Conservation (phyloP, 2,797 vertebrate genomes). For the Liasis olivaceus region DNA sequence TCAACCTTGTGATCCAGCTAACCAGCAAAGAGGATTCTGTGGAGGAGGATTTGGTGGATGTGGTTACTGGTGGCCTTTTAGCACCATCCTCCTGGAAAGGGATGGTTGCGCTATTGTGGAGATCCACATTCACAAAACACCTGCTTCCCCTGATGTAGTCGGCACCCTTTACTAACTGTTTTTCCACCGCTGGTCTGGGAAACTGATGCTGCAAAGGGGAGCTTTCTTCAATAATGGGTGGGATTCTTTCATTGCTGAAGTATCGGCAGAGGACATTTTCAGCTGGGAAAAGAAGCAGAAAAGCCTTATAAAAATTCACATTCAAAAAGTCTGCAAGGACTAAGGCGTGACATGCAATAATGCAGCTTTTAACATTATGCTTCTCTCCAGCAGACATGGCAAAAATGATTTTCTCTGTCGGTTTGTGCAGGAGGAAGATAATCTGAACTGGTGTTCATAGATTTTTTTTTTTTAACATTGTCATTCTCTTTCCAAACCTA, state of each 20-base stretch:
- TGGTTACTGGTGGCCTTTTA: constrained; percentile 71
- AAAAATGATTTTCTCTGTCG: not conserved
- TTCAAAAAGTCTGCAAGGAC: not conserved
- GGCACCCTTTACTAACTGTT: constrained; percentile 82
- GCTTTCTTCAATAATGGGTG: constrained; percentile 86
- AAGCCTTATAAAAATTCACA: not conserved
- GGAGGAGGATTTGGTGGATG: constrained; percentile 77
- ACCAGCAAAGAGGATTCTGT: constrained; percentile 86
- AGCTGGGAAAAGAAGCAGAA: constrained; percentile 68
- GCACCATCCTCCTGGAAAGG: constrained; percentile 84
- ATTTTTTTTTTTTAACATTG: not conserved
- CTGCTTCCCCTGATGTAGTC: constrained; percentile 90
- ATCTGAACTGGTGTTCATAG: not conserved
- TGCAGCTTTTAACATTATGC: not conserved
- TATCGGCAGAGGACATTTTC: constrained; percentile 82
- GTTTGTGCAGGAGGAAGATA: not conserved
- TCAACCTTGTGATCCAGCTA: constrained; percentile 87
- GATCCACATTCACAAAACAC: constrained; percentile 83
- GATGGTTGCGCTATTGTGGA: constrained; percentile 88
- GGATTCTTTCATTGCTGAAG: constrained; percentile 91
- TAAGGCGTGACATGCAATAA: not conserved
- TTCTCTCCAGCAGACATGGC: not conserved
- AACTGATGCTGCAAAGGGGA: constrained; percentile 74
- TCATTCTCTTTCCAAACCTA: not conserved
- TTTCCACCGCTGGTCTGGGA: constrained; percentile 75